Conservation (phyloP, 2,888 invertebrate species). For the Drosophila melanocephala region DNA sequence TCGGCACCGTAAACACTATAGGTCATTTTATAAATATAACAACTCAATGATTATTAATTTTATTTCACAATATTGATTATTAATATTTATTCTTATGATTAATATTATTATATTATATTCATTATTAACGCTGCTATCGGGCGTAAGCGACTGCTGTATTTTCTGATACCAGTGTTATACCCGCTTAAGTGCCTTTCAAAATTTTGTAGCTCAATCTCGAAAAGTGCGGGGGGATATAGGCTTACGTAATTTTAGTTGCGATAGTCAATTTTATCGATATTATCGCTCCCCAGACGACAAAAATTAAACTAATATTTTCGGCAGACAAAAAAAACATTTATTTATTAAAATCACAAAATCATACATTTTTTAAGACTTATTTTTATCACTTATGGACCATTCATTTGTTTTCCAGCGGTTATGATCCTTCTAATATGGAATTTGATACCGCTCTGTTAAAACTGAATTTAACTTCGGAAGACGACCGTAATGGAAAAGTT, state of each 20-base stretch:
- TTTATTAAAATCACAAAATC: not conserved
- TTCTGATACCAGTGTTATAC: not conserved
- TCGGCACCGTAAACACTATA: not conserved
- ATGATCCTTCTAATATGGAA: not conserved
- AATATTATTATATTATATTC: not conserved
- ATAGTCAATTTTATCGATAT: not conserved
- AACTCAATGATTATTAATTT: not conserved
- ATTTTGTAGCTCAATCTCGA: not conserved
- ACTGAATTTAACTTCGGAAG: not conserved
- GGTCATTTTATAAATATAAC: not conserved
- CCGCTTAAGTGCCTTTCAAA: not conserved
- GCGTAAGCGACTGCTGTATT: not conserved
- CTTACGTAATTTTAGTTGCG: not conserved
- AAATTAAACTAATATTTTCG: not conserved
- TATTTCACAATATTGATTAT: not conserved
- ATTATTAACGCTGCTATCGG: not conserved
- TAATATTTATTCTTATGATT: not conserved
- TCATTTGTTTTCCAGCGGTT: not conserved
- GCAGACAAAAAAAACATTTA: rapidly evolving
- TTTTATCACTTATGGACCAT: not conserved
- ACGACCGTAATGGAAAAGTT: not conserved
- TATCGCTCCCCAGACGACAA: not conserved
- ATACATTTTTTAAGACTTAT: not conserved
- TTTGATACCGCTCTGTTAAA: not conserved
- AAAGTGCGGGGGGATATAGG: not conserved